phyloP scores from a whole-genome alignment of 2,888 invertebrate species.

The Mystacides longicornis region DNA sequence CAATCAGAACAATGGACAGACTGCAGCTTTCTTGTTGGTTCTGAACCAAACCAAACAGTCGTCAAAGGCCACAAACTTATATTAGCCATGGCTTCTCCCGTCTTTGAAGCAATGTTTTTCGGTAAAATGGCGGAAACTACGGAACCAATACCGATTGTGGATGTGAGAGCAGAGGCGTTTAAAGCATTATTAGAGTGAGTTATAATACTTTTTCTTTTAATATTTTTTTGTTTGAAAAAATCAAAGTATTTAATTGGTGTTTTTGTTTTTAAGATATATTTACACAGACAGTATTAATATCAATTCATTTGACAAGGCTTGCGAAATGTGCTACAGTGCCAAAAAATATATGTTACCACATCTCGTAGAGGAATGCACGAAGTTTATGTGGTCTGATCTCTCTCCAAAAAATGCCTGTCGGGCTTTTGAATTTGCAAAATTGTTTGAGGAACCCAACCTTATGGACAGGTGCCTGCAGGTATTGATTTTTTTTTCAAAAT shows the following conservation, averaged over 20 bases:
- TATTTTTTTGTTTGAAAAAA: neutral
- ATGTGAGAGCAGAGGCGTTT: slow-evolving; percentile 82
- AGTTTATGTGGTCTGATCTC: slow-evolving; percentile 74
- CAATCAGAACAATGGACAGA: slow-evolving; percentile 78
- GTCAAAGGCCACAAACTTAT: slow-evolving; percentile 72
- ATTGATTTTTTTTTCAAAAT: slow-evolving; percentile 4
- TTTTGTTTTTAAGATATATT: slow-evolving; percentile 54
- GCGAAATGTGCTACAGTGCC: slow-evolving; percentile 80
- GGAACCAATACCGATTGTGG: slow-evolving; percentile 70
- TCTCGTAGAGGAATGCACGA: slow-evolving; percentile 74
- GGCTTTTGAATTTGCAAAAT: slow-evolving; percentile 78
- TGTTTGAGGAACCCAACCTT: slow-evolving; percentile 74
- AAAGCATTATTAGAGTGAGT: slow-evolving; percentile 69
- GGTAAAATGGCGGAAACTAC: slow-evolving; percentile 75
- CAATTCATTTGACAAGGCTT: slow-evolving; percentile 77
- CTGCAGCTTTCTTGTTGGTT: slow-evolving; percentile 74
- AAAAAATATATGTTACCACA: slow-evolving; percentile 84
- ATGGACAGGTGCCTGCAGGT: slow-evolving; percentile 77
- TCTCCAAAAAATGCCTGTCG: slow-evolving; percentile 75
- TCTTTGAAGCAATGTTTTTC: slow-evolving; percentile 84
- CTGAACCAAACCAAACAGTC: slow-evolving; percentile 65
- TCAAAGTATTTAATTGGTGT: neutral
- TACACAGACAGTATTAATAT: slow-evolving; percentile 76
- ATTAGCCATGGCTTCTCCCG: slow-evolving; percentile 80
- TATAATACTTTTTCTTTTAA: slow-evolving; percentile 10